Evolutionary conservation across 2,888 invertebrate genomes (phyloP).

Genomic region (Automeris io): DNA sequence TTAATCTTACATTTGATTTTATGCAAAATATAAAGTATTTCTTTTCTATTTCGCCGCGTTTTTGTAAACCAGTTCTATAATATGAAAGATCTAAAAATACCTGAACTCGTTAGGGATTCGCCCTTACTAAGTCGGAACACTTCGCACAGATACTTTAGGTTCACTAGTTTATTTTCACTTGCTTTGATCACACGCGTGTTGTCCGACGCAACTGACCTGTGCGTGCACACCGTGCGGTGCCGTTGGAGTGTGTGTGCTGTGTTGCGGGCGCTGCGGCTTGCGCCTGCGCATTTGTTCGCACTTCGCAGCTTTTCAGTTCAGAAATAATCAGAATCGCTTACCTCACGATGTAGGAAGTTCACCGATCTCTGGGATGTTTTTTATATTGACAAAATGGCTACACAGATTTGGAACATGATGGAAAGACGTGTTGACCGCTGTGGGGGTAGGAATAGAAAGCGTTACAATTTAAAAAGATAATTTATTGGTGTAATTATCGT

Average conservation of each 20-base stretch:
- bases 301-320: constrained; percentile 3
- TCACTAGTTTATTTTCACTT: constrained; percentile 39
- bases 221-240: constrained; percentile 33
- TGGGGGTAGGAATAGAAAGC: no score
- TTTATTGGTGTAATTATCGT: no score
- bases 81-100: constrained; percentile 51
- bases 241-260: constrained; percentile 36
- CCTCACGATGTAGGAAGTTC: constrained; percentile 51
- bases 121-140: constrained; percentile 29
- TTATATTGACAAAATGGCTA: no score
- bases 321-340: constrained; percentile 34
- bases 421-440: no score
- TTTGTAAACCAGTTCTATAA: constrained; percentile 49
- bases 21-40: background rate
- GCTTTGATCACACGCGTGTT: constrained; percentile 22
- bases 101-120: constrained; percentile 36
- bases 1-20: constrained; percentile 4
- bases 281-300: constrained; percentile 16
- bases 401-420: no score
- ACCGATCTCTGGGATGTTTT: constrained; percentile 25
- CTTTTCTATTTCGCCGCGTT: constrained; percentile 39
- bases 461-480: no score
- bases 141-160: constrained; percentile 33
- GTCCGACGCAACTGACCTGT: constrained; percentile 24
- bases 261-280: constrained; percentile 13